phyloP scores from a whole-genome alignment of 2,113 vertebrate species.

The Mohoua ochrocephala region DNA sequence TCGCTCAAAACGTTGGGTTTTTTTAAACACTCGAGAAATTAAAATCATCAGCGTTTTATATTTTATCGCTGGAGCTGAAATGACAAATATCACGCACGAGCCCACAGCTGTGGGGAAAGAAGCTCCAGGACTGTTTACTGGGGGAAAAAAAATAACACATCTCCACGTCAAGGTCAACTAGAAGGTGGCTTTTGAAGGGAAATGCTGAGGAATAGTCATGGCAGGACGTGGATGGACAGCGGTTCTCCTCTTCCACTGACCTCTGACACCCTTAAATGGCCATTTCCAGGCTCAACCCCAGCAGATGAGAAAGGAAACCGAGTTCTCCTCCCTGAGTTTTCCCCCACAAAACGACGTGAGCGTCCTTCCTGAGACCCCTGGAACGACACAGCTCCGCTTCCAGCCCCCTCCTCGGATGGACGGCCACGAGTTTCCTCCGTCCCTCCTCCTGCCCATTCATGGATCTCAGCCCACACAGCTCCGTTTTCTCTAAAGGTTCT shows the following conservation, averaged over 20 bases:
- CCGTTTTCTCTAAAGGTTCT: neutral
- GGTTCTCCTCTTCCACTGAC: neutral
- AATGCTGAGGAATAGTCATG: neutral
- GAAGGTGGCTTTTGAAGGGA: neutral
- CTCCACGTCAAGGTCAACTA: neutral
- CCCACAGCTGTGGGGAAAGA: neutral
- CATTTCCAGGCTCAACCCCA: neutral
- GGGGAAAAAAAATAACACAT: neutral
- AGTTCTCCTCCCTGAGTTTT: neutral
- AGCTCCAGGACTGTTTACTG: neutral
- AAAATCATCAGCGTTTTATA: neutral
- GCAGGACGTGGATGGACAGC: neutral
- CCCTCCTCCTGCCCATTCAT: neutral
- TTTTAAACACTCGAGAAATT: neutral
- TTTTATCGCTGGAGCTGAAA: neutral
- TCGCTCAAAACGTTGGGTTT: neutral
- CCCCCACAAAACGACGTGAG: rapidly evolving
- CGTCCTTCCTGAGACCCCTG: neutral
- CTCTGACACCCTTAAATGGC: neutral
- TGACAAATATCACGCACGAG: neutral
- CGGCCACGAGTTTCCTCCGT: neutral
- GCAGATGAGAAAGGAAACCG: neutral
- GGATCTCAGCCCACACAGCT: slow-evolving; percentile 21
- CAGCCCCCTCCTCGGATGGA: neutral
- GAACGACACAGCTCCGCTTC: rapidly evolving